phyloP scores from a whole-genome alignment of 2,113 vertebrate genomes.

The Ceratotherium simum region DNA sequence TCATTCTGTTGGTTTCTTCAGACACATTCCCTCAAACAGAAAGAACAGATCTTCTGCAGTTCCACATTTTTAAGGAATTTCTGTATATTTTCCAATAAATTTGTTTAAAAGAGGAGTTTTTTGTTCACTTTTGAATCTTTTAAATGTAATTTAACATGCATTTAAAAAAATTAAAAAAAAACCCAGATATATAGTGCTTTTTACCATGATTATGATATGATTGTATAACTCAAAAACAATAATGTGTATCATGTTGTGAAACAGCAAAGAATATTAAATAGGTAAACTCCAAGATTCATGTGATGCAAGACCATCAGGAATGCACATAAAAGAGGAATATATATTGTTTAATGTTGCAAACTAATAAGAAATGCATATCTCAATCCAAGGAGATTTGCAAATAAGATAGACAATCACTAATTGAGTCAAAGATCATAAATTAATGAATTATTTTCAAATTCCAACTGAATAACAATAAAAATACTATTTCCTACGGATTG shows the following conservation, averaged over 20 bases:
- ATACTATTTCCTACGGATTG: neutral
- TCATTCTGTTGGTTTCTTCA: constrained; percentile 12
- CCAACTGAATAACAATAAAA: neutral
- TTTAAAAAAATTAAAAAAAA: neutral
- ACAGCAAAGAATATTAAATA: neutral
- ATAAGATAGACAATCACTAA: neutral
- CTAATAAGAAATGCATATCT: neutral
- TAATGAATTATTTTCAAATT: neutral
- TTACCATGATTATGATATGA: neutral
- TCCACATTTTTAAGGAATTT: neutral
- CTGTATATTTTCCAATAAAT: neutral
- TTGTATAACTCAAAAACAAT: neutral
- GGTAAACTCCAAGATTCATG: neutral
- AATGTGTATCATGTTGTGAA: neutral
- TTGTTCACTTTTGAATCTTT: neutral
- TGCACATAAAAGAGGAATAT: neutral
- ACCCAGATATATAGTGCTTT: neutral
- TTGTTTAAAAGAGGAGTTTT: neutral
- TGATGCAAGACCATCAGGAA: neutral
- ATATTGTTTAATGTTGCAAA: neutral
- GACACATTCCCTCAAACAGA: neutral
- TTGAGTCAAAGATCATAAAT: neutral
- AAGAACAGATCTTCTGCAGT: neutral
- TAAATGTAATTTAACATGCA: neutral
- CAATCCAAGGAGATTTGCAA: neutral